phyloP scores from a whole-genome alignment of 1,140 invertebrate species.

The Aphaenogaster ashmeadi region DNA sequence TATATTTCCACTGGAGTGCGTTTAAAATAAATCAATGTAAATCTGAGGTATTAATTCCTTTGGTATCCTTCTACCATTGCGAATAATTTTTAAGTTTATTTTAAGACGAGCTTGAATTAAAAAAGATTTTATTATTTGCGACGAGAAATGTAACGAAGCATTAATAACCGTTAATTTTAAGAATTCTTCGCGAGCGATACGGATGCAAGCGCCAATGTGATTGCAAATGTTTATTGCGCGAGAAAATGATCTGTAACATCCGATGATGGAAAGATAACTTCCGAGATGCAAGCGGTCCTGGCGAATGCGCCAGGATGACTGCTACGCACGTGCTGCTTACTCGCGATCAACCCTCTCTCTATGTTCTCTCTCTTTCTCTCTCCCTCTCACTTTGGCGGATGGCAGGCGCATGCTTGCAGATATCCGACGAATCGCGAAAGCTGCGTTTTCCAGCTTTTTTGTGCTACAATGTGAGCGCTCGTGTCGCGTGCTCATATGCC shows the following conservation, averaged over 20 bases:
- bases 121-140: background rate
- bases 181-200: background rate
- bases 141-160: conserved; percentile 7
- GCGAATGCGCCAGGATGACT: conserved; percentile 80
- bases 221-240: conserved; percentile 48
- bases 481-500: conserved; percentile 32
- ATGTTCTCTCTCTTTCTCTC: conserved; percentile 46
- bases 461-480: conserved; percentile 7
- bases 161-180: conserved; percentile 5
- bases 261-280: conserved; percentile 56
- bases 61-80: background rate
- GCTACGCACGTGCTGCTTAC: conserved; percentile 80
- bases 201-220: background rate
- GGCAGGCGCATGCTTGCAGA: conserved; percentile 78
- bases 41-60: background rate
- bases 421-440: conserved; percentile 71
- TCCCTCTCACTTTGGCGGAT: conserved; percentile 60
- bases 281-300: conserved; percentile 73
- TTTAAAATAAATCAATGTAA: conserved; percentile 22
- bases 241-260: conserved; percentile 22
- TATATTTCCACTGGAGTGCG: conserved; percentile 36
- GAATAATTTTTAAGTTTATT: conserved; percentile 9
- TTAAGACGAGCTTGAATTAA: background rate
- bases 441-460: conserved; percentile 50
- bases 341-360: conserved; percentile 75